Evolutionary conservation across 2,797 vertebrate species (phyloP).

Genomic region (Etheostoma perlongum): DNA sequence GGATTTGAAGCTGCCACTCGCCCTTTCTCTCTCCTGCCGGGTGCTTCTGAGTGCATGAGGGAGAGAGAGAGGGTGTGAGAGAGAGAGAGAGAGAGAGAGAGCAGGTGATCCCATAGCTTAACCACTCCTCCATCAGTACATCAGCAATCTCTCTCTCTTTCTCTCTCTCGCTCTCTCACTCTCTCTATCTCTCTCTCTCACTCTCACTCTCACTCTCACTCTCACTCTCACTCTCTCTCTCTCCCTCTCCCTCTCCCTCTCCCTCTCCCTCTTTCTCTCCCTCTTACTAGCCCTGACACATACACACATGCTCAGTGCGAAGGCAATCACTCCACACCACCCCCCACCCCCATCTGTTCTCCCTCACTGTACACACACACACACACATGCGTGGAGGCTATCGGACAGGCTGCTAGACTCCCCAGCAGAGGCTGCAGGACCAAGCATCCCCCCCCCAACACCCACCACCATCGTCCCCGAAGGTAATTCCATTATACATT

Average conservation of each 20-base stretch:
- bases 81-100: conserved; percentile 28
- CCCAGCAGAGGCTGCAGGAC: conserved; percentile 66
- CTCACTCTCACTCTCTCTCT: conserved; percentile 9
- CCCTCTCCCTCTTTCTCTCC: background rate
- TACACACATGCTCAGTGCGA: conserved; percentile 25
- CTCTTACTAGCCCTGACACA: conserved; percentile 30
- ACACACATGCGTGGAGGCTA: conserved; percentile 46
- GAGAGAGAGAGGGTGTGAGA: conserved; percentile 16
- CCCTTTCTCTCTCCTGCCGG: conserved; percentile 45
- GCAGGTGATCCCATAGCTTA: conserved; percentile 76
- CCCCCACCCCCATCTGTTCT: conserved; percentile 42
- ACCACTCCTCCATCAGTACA: conserved; percentile 63
- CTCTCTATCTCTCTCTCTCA: background rate
- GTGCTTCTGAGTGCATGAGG: conserved; percentile 33
- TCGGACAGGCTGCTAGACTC: conserved; percentile 77
- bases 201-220: background rate
- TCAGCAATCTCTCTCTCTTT: conserved; percentile 56
- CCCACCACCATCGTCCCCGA: conserved; percentile 13
- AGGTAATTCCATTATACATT: conserved; percentile 89
- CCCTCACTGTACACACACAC: conserved; percentile 23
- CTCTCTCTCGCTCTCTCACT: conserved; percentile 14
- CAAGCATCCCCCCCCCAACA: conserved; percentile 21
- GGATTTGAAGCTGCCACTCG: conserved; percentile 68
- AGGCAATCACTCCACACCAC: conserved; percentile 45
- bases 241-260: no score